These are phyloP conservation scores for Drosophila mercatorum DNA, from an alignment of 2,888 invertebrate genomes.

Conservation along the genomic window DNA sequence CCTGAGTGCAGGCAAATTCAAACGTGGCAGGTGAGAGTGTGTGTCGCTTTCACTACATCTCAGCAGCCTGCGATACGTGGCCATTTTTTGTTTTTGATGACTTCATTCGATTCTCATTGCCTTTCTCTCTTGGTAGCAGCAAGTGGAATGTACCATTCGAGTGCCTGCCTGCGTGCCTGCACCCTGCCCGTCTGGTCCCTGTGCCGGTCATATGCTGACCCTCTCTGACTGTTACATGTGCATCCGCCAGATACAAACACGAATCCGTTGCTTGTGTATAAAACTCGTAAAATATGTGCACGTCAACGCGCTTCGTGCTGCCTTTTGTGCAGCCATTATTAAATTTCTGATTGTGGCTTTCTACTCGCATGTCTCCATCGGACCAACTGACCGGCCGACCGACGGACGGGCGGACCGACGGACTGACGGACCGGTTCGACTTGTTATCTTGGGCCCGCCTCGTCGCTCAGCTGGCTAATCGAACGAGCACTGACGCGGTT, in stretches of 20 bases:
- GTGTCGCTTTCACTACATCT: slow-evolving; percentile 61
- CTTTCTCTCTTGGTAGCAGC: slow-evolving; percentile 56
- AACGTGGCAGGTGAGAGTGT: slow-evolving; percentile 53
- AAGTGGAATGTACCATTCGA: slow-evolving; percentile 42
- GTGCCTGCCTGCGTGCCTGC: slow-evolving; percentile 11
- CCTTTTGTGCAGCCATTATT: slow-evolving; percentile 81
- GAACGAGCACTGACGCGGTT: slow-evolving; percentile 35
- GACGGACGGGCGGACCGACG: neutral
- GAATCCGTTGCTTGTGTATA: slow-evolving; percentile 60
- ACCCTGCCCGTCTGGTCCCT: neutral
- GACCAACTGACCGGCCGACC: neutral
- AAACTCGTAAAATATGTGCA: slow-evolving; percentile 81
- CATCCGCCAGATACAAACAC: slow-evolving; percentile 70
- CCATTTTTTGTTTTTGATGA: slow-evolving; percentile 70
- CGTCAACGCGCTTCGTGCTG: slow-evolving; percentile 78
- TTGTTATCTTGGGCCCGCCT: slow-evolving; percentile 65
- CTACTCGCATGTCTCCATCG: slow-evolving; percentile 66
- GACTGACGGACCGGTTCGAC: slow-evolving; percentile 66
- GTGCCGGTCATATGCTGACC: neutral
- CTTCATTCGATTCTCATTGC: slow-evolving; percentile 68
- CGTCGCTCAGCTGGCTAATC: slow-evolving; percentile 63
- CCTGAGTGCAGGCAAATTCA: neutral
- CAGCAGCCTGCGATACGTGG: slow-evolving; percentile 31
- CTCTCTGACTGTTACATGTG: slow-evolving; percentile 60
- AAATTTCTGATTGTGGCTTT: slow-evolving; percentile 82